A percentile compares a stretch with the other conserved stretches of the same genome.
Evolutionary conservation across 2,797 vertebrate species (phyloP).

Genomic region (Cottoperca gobio): DNA sequence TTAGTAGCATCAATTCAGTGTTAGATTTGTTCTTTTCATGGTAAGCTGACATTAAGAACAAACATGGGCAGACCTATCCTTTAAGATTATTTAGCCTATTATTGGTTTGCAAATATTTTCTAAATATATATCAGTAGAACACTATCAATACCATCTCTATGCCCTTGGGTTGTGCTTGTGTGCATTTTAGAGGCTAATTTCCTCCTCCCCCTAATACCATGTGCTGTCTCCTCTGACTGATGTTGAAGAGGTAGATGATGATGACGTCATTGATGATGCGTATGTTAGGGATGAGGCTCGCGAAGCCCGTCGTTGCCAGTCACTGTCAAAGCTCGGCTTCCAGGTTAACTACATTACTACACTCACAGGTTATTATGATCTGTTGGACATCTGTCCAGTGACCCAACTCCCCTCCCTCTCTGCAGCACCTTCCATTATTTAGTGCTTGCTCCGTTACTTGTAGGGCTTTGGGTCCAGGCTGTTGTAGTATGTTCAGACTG

Average conservation of each 20-base stretch:
- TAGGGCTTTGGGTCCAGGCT: not conserved
- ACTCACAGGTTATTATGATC: conserved; percentile 23
- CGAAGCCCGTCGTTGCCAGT: conserved; percentile 11
- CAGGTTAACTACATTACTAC: conserved; percentile 10
- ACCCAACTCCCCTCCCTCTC: not conserved
- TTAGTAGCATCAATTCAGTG: not conserved
- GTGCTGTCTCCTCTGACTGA: conserved; percentile 35
- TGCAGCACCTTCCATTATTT: conserved; percentile 17
- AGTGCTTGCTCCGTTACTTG: not conserved
- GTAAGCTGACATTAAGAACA: not conserved
- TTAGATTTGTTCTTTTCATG: not conserved
- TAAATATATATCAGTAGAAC: conserved; percentile 1
- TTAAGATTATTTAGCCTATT: not conserved
- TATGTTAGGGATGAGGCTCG: conserved; percentile 26
- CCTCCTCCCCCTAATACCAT: not conserved
- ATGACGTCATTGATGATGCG: conserved; percentile 13
- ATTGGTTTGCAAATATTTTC: conserved; percentile 6
- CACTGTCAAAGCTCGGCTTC: conserved; percentile 28
- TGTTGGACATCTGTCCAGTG: conserved; percentile 20
- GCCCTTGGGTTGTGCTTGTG: conserved; percentile 55
- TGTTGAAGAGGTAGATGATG: conserved; percentile 38
- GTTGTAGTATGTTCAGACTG: not conserved
- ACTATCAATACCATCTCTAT: conserved; percentile 20
- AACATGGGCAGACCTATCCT: not conserved
- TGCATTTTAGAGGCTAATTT: conserved; percentile 45